These are phyloP conservation scores for Hydropsyche betteni DNA, from an alignment of 2,888 invertebrate genomes.

Conservation along the genomic window DNA sequence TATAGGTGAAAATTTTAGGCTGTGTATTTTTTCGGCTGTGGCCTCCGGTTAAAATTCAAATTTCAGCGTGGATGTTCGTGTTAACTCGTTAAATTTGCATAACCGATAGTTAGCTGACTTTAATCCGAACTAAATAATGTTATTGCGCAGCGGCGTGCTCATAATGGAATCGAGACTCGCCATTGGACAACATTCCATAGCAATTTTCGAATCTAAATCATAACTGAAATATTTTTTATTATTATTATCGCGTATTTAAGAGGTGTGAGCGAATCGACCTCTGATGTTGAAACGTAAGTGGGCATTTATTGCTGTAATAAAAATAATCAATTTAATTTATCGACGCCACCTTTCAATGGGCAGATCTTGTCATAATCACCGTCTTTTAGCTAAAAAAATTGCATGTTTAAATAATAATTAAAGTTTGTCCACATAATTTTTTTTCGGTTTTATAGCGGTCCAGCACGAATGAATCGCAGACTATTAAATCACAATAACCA, in stretches of 20 bases:
- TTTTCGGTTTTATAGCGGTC: too few relatives aligned
- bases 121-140: constrained; percentile 28
- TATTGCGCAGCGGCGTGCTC: constrained; percentile 5
- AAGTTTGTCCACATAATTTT: too few relatives aligned
- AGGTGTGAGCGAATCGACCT: constrained; percentile 7
- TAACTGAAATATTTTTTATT: too few relatives aligned
- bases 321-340: constrained; percentile 9
- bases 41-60: constrained; percentile 19
- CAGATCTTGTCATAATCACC: neutral
- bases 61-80: constrained; percentile 19
- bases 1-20: too few relatives aligned
- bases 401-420: too few relatives aligned
- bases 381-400: too few relatives aligned
- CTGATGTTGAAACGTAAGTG: constrained; percentile 13
- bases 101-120: constrained; percentile 28
- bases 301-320: constrained; percentile 3
- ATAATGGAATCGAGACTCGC: neutral
- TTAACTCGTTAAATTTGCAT: constrained; percentile 31
- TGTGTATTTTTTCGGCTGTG: neutral
- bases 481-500: too few relatives aligned
- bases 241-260: too few relatives aligned
- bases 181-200: neutral
- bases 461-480: too few relatives aligned
- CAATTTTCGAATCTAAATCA: too few relatives aligned
- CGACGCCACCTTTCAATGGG: constrained; percentile 2